Base-by-base conservation (phyloP, 1,140 invertebrate species). In the Mya arenaria region DNA sequence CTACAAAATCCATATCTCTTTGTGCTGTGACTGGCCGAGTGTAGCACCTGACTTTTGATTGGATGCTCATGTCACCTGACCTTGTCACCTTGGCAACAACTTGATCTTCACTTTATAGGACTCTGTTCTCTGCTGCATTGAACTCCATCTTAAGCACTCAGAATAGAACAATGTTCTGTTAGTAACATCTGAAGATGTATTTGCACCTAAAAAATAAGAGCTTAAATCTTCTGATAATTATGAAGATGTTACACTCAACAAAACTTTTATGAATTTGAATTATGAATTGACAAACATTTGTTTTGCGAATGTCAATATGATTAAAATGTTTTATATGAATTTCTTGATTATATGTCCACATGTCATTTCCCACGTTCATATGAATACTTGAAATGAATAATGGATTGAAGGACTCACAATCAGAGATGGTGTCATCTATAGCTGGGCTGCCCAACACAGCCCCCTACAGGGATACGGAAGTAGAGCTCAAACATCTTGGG, bases 71-170 rank as follows among this genome's bases (percentile, higher is more conserved):
- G 78, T 94, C 93, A 4, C 93, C 93, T 60, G 86, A 84, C 15
- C 93, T 84, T 0, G 88, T 78, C 23, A 93, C 88, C 34, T 85
- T 65, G 6, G 91, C 88, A 13, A 87, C 87, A 5, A 93, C 88
- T 34, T 84, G 69, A 6, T 89, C 90, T 19, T 92, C 89, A 66
- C 90, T 90, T 74, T 94, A 93, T 79, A 84, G 74, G 13, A 90
- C 91, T n/a, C 84, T 84, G 68, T 92, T 90, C 15, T 84, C 68
- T 15, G 84, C 72, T 23, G 91, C 88, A 39, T 89, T 88, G 85
- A 94, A 94, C 84, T 93, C 83, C 84, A 93, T 89, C 39, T 75
- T 87, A 3, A 92, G 92, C 37, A 91, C 93, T 93, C 77, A 17
- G n/a, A n/a, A n/a, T n/a, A n/a, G n/a, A n/a, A n/a, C n/a, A n/a